phyloP scores from a whole-genome alignment of 2,888 invertebrate species.

The Tortrix viridana region DNA sequence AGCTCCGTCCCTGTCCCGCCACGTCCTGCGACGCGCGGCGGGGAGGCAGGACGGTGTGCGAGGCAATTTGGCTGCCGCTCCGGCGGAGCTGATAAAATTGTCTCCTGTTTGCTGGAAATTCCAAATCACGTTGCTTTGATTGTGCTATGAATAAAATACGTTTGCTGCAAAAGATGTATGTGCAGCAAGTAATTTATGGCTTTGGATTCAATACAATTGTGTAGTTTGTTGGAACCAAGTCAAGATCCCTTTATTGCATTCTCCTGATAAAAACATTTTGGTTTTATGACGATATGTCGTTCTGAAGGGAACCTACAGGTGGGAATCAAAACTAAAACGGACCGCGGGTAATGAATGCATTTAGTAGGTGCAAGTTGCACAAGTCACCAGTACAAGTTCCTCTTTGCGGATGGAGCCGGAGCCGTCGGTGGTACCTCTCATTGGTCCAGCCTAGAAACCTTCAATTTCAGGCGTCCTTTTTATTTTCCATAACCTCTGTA shows the following conservation, averaged over 20 bases:
- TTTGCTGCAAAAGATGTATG: not conserved
- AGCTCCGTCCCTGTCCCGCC: constrained; percentile 38
- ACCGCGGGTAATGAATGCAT: not conserved
- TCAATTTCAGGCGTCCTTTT: too few relatives aligned
- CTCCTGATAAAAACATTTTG: too few relatives aligned
- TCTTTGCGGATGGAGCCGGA: not conserved
- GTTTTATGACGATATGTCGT: too few relatives aligned
- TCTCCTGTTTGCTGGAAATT: constrained; percentile 28
- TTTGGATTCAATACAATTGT: not conserved
- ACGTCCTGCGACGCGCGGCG: constrained; percentile 28
- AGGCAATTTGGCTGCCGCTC: constrained; percentile 22
- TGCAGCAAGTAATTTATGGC: constrained; percentile 1
- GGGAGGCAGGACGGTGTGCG: constrained; percentile 23
- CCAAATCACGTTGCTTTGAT: constrained; percentile 26
- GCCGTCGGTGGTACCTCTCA: too few relatives aligned
- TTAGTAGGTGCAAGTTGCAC: not conserved
- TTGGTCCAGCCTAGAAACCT: too few relatives aligned
- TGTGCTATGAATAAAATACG: constrained; percentile 34
- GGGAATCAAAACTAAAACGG: too few relatives aligned
- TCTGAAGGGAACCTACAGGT: too few relatives aligned
- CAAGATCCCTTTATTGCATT: too few relatives aligned
- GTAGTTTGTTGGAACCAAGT: not conserved
- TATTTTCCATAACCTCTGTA: too few relatives aligned
- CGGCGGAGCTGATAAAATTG: constrained; percentile 27
- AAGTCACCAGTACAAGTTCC: not conserved